A percentile compares a stretch with the other conserved stretches of the same genome.
phyloP scores from a whole-genome alignment of 1,140 invertebrate genomes.

The Zaprionus africanus region DNA sequence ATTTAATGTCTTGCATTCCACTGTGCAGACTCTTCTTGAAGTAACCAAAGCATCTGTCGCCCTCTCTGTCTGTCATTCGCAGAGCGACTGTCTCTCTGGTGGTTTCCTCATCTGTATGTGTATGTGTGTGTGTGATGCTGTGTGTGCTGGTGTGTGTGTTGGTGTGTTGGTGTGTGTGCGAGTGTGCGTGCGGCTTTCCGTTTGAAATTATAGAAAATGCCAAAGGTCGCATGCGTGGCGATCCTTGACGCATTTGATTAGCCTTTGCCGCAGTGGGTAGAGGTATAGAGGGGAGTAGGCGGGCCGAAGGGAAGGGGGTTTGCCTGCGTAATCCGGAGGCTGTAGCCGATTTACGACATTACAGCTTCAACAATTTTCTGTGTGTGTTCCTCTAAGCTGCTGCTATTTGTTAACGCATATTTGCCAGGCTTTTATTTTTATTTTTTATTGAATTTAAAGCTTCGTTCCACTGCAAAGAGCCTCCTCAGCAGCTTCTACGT shows the following conservation, averaged over 20 bases:
- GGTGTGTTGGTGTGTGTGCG: slow-evolving; percentile 4
- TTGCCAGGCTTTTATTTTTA: slow-evolving; percentile 25
- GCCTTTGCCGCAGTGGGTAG: slow-evolving; percentile 13
- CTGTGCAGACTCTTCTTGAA: slow-evolving; percentile 5
- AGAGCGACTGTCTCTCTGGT: not conserved
- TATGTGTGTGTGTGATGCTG: slow-evolving; percentile 10
- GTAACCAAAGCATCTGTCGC: slow-evolving; percentile 15
- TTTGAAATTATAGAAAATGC: slow-evolving; percentile 47
- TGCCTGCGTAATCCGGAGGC: slow-evolving; percentile 5
- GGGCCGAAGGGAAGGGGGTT: too few species aligned
- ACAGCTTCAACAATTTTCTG: not conserved
- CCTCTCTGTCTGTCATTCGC: slow-evolving; percentile 3
- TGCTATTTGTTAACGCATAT: slow-evolving; percentile 43
- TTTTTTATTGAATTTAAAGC: slow-evolving; percentile 39
- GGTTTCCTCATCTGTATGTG: slow-evolving; percentile 3
- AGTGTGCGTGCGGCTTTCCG: slow-evolving; percentile 23
- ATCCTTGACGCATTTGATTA: slow-evolving; percentile 56
- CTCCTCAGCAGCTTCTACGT: not conserved
- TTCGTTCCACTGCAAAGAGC: not conserved
- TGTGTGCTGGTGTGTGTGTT: slow-evolving; percentile 13
- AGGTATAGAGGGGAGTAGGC: not conserved
- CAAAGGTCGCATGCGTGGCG: slow-evolving; percentile 49
- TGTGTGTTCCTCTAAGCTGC: not conserved
- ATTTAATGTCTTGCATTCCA: not conserved
- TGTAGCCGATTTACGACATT: slow-evolving; percentile 37